A percentile compares a stretch with the other conserved stretches of the same genome.
Evolutionary conservation across 2,888 invertebrate genomes (phyloP).

Genomic region (Macrophya annulata): DNA sequence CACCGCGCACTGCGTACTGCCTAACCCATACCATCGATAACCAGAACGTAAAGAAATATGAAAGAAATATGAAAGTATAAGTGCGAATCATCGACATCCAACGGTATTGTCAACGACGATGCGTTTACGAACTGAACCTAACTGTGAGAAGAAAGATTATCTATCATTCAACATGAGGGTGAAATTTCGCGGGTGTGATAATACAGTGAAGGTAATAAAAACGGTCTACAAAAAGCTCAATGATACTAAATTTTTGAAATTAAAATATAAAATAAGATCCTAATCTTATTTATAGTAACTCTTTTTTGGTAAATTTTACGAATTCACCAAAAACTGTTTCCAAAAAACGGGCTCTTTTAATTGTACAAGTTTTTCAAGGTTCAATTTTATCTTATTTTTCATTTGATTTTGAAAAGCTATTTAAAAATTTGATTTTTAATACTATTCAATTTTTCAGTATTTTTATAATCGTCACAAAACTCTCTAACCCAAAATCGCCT

Average conservation of each 20-base stretch:
- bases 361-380: too few species aligned
- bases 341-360: too few species aligned
- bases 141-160: not conserved
- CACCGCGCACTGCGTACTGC: not conserved
- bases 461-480: too few species aligned
- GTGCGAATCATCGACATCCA: constrained; percentile 3
- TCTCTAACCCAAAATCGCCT: too few species aligned
- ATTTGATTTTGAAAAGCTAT: too few species aligned
- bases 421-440: too few species aligned
- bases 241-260: not conserved
- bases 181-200: not conserved
- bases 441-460: too few species aligned
- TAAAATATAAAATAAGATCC: too few species aligned
- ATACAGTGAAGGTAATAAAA: not conserved
- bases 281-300: too few species aligned
- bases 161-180: not conserved
- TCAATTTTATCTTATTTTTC: too few species aligned
- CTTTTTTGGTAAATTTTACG: too few species aligned
- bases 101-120: not conserved
- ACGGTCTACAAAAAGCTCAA: not conserved
- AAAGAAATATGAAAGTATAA: constrained; percentile 29
- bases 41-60: not conserved
- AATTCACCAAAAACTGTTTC: too few species aligned
- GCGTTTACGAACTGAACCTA: constrained; percentile 17
- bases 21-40: not conserved